A percentile compares a stretch with the other conserved stretches of the same genome.
These are phyloP conservation scores for Cherax quadricarinatus DNA, from an alignment of 1,140 invertebrate species.

Conservation along the genomic window DNA sequence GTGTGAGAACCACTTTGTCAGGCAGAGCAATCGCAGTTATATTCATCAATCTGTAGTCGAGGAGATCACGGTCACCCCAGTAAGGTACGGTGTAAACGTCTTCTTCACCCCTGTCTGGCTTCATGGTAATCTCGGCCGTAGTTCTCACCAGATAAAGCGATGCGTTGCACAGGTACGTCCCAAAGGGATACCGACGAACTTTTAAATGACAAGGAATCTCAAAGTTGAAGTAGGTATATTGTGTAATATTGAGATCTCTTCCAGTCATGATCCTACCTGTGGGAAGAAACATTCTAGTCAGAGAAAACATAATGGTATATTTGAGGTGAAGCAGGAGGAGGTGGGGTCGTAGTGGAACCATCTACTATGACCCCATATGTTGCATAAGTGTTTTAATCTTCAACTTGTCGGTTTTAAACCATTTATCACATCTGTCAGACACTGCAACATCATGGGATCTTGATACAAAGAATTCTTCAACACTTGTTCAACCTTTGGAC, in stretches of 20 bases:
- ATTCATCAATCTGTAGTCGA: conserved; percentile 9
- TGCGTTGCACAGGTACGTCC: conserved; percentile 32
- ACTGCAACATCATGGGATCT: no score
- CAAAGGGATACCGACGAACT: conserved; percentile 51
- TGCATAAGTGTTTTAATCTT: no score
- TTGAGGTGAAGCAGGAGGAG: no score
- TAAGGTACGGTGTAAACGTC: neutral
- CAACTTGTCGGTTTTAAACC: no score
- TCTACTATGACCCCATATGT: no score
- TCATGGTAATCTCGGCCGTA: neutral
- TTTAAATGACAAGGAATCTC: conserved; percentile 28
- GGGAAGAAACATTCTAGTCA: neutral
- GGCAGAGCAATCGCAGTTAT: neutral
- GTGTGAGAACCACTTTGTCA: neutral
- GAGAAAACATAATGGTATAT: no score
- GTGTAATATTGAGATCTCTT: conserved; percentile 27
- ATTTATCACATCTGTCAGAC: no score
- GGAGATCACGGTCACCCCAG: neutral
- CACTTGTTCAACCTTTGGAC: no score
- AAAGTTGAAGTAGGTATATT: neutral
- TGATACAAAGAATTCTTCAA: no score
- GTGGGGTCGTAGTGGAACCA: no score
- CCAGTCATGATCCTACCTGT: neutral
- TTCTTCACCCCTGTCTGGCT: neutral
- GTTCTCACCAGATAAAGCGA: conserved; percentile 10